Percentiles rank a stretch among this genome's conserved stretches.
Conservation (phyloP, 2,888 invertebrate genomes). For the Molanna angustata region DNA sequence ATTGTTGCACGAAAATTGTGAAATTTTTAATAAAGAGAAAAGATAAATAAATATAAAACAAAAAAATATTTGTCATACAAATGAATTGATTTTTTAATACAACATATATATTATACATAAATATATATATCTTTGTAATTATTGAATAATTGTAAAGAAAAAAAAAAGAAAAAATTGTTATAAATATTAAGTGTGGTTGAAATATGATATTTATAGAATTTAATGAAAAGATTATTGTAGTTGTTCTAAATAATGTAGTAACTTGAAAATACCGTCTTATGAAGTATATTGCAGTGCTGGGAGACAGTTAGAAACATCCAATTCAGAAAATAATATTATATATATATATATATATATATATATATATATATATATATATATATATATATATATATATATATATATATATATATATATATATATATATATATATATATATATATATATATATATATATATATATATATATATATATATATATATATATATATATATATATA, state of each 20-base stretch:
- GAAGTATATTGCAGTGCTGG: slow-evolving; percentile 24
- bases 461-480: too few species aligned
- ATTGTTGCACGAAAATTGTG: slow-evolving; percentile 31
- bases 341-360: too few species aligned
- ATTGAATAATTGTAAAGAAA: slow-evolving; percentile 33
- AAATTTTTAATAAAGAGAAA: slow-evolving; percentile 31
- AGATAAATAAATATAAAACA: slow-evolving; percentile 28
- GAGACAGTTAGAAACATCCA: slow-evolving; percentile 13
- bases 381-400: too few species aligned
- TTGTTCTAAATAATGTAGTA: slow-evolving; percentile 32
- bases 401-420: too few species aligned
- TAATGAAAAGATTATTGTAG: slow-evolving; percentile 31
- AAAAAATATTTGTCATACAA: slow-evolving; percentile 34
- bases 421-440: too few species aligned
- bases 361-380: too few species aligned
- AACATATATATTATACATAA: too few species aligned
- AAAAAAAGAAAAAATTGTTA: slow-evolving; percentile 24
- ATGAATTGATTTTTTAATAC: slow-evolving; percentile 33
- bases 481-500: too few species aligned
- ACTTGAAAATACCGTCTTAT: slow-evolving; percentile 32
- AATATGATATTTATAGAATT: slow-evolving; percentile 33
- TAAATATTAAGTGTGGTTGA: slow-evolving; percentile 34
- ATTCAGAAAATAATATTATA: too few species aligned
- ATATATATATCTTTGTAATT: slow-evolving; percentile 32
- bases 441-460: too few species aligned